Evolutionary conservation across 2,113 vertebrate species (phyloP).

Genomic region (Phalacrocorax brasilianus): DNA sequence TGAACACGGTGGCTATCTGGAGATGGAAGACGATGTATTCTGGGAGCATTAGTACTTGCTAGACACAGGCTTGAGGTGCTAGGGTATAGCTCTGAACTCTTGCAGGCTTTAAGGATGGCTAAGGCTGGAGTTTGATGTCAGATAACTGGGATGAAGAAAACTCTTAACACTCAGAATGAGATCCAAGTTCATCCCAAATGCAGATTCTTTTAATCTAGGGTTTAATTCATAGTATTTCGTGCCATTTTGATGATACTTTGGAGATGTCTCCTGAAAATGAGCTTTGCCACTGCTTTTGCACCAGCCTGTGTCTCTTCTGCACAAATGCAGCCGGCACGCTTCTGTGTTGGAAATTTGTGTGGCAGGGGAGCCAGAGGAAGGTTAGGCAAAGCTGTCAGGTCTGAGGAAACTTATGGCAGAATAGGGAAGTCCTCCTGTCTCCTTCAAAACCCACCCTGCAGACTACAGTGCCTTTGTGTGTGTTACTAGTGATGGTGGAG

Average conservation of each 20-base stretch:
- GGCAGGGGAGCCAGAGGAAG: background rate
- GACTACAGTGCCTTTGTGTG: background rate
- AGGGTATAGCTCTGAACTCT: background rate
- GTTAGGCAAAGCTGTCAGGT: background rate
- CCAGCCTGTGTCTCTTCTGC: fast-evolving
- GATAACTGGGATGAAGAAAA: background rate
- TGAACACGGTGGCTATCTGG: background rate
- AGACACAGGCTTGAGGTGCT: background rate
- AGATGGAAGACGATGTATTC: background rate
- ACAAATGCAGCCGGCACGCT: fast-evolving
- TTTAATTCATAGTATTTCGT: background rate
- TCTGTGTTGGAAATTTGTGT: background rate
- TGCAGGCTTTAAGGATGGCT: background rate
- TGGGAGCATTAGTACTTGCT: background rate
- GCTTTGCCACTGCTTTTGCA: background rate
- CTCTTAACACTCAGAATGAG: background rate
- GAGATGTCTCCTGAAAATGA: background rate
- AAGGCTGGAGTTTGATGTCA: background rate
- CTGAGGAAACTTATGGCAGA: background rate
- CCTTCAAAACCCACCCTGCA: background rate
- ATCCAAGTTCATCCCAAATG: background rate
- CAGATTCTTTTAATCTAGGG: background rate
- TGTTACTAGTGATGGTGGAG: background rate
- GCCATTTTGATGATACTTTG: background rate
- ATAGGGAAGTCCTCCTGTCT: background rate